A percentile compares a stretch with the other conserved stretches of the same genome.
These are phyloP conservation scores for Euphonia xanthogaster DNA, from an alignment of 2,797 vertebrate species.

Conservation along the genomic window DNA sequence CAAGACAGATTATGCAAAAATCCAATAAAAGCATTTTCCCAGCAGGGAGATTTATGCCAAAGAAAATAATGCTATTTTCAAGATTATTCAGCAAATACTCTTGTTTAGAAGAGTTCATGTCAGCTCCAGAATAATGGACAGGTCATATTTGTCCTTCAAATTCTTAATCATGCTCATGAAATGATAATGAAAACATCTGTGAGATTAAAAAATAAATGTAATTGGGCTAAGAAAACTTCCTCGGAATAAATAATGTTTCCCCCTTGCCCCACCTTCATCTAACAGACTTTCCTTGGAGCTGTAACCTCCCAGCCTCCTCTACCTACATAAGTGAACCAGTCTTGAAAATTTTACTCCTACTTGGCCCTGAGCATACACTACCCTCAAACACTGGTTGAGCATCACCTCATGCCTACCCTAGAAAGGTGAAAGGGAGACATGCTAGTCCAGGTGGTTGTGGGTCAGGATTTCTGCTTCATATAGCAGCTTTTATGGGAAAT, in stretches of 20 bases:
- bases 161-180: background rate
- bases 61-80: background rate
- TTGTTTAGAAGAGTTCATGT: background rate
- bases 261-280: background rate
- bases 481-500: background rate
- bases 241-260: background rate
- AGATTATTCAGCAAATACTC: background rate
- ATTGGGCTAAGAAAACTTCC: background rate
- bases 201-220: background rate
- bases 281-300: background rate
- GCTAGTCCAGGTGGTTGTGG: fast-evolving
- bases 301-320: background rate
- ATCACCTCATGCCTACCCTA: background rate
- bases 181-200: background rate
- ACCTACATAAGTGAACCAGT: background rate
- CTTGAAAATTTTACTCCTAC: background rate
- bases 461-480: background rate
- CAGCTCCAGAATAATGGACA: background rate
- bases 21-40: constrained; percentile 28
- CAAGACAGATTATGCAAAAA: constrained; percentile 47
- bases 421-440: background rate
- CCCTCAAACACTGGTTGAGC: background rate
- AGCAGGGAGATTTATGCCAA: background rate
- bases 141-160: background rate
- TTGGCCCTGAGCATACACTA: no score